Base-by-base conservation (phyloP, 1,140 invertebrate species). In the Lutraria rhynchaena region DNA sequence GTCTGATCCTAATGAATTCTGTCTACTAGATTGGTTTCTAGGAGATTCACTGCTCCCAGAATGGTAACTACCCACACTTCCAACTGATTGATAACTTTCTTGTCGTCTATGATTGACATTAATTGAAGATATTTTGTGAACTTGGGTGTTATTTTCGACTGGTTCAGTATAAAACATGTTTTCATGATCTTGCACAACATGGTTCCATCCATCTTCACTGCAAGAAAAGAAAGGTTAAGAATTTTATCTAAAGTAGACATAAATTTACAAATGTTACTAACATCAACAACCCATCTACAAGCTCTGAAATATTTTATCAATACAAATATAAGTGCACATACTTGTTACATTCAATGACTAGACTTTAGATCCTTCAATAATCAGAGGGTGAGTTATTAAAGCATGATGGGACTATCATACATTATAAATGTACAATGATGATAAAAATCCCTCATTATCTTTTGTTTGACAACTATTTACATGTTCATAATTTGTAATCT, bases 91-190 rank as follows among this genome's bases (percentile, higher is more conserved):
- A 4, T 33, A 63, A 35, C 73, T 75, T 31, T 57, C 65, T 24
- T 80, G 76, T 60, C 76, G 37, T 9, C 37, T 51, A 31, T 80
- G 76, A 33, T 70, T 67, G 27, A 27, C 24, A 69, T 51, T 29
- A 19, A 49, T 49, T 31, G 37, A 31, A 33, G 19, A 22, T 22
- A 31, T 31, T 35, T 58, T 60, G 27, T 29, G 1, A 31, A 55
- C 13, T 15, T 44, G 13, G n/a, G 22, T 3, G 7, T n/a, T n/a
- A 49, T 49, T 44, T 11, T 44, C 41, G 3, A 19, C 15, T 33
- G 41, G 44, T 41, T 81, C 78, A 22, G 27, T 63, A 35, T 81
- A 81, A 46, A 81, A 81, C 31, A 81, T 22, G 44, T 81, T 81
- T 41, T 53, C 69, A 73, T 71, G 29, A 31, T 73, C 69, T 44